These are phyloP conservation scores for Holacanthus passer DNA, from an alignment of 2,113 vertebrate species.

Conservation along the genomic window DNA sequence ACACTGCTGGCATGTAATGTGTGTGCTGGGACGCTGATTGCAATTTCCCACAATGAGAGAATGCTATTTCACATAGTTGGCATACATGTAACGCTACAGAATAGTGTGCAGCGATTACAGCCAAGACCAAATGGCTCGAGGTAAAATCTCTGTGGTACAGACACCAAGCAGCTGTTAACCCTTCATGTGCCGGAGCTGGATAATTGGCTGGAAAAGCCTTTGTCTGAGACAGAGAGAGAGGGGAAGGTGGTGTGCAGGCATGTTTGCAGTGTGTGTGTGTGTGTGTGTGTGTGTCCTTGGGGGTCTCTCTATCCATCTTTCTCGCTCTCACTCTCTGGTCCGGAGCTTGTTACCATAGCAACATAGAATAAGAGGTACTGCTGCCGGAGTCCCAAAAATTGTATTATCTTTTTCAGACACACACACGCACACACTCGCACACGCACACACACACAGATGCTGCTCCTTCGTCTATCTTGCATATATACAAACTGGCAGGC, in stretches of 20 bases:
- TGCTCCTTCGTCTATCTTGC: constrained; percentile 59
- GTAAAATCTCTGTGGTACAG: constrained; percentile 79
- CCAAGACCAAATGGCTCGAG: constrained; percentile 77
- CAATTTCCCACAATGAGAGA: constrained; percentile 61
- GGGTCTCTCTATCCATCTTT: constrained; percentile 80
- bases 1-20: constrained; percentile 28
- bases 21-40: constrained; percentile 29
- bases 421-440: neutral
- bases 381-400: constrained; percentile 82
- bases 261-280: constrained; percentile 57
- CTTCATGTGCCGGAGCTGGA: constrained; percentile 65
- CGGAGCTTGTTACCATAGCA: constrained; percentile 82
- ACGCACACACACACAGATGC: constrained; percentile 22
- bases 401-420: constrained; percentile 79
- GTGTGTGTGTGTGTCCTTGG: constrained; percentile 73
- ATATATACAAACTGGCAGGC: constrained; percentile 68
- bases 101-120: constrained; percentile 68
- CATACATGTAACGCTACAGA: constrained; percentile 61
- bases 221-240: constrained; percentile 67
- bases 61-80: constrained; percentile 64
- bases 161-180: constrained; percentile 79
- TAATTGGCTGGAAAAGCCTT: constrained; percentile 82
- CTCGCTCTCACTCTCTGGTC: constrained; percentile 79
- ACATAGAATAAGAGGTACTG: constrained; percentile 81
- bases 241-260: constrained; percentile 65